Conservation (phyloP, 2,113 vertebrate species). For the Sinocyclocheilus grahami region DNA sequence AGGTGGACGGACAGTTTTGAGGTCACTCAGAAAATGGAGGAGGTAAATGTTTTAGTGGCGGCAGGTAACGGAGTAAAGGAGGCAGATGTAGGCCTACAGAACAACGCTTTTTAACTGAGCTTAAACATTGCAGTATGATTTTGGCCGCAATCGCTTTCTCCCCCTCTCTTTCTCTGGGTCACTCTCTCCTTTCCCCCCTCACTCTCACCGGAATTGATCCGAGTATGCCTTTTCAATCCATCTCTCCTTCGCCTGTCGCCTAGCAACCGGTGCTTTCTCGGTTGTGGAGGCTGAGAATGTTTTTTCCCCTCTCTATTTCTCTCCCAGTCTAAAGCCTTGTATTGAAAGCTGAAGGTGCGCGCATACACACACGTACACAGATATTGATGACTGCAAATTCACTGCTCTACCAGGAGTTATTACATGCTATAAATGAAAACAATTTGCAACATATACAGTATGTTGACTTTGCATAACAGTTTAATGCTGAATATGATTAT, state of each 20-base stretch:
- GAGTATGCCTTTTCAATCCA: constrained; percentile 81
- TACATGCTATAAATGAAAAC: constrained; percentile 37
- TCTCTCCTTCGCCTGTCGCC: constrained; percentile 79
- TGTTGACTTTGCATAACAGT: constrained; percentile 27
- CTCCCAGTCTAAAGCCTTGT: constrained; percentile 46
- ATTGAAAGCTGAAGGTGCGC: constrained; percentile 41
- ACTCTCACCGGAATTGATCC: constrained; percentile 81
- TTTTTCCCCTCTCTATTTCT: constrained; percentile 61
- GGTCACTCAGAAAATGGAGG: background rate
- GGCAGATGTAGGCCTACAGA: background rate
- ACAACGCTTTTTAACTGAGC: background rate
- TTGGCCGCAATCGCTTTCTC: constrained; percentile 26
- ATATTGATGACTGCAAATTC: constrained; percentile 15
- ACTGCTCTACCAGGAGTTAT: constrained; percentile 25
- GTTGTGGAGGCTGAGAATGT: constrained; percentile 76
- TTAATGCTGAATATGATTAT: background rate
- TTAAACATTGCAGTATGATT: constrained; percentile 16
- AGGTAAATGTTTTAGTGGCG: background rate
- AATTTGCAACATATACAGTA: constrained; percentile 20
- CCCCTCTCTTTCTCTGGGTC: constrained; percentile 35
- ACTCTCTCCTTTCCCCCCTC: constrained; percentile 48
- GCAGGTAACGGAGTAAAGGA: background rate
- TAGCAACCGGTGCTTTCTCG: too few species aligned
- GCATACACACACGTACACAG: constrained; percentile 28
- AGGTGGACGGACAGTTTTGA: constrained; percentile 55